Conservation (phyloP, 2,113 vertebrate genomes). For the Hipposideros armiger region DNA sequence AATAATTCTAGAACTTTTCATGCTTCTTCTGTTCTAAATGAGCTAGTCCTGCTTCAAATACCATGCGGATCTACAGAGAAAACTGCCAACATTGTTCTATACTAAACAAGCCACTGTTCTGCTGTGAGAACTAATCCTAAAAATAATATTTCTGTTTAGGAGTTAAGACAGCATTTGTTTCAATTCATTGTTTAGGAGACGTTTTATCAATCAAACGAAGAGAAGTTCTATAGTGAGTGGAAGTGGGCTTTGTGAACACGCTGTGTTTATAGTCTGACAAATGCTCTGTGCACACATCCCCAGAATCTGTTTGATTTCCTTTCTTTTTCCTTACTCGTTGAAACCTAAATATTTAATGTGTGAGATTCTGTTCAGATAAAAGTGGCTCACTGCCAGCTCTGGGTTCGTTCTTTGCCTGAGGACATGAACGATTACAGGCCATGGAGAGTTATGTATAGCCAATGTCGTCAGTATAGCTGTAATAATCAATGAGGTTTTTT, state of each 20-base stretch:
- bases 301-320: constrained; percentile 81
- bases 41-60: not conserved
- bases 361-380: constrained; percentile 70
- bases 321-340: constrained; percentile 73
- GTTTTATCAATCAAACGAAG: constrained; percentile 59
- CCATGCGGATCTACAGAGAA: not conserved
- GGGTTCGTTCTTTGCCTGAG: constrained; percentile 57
- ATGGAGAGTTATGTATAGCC: constrained; percentile 49
- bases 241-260: not conserved
- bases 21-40: not conserved
- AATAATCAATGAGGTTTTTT: constrained; percentile 68
- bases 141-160: constrained; percentile 24
- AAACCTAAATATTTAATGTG: constrained; percentile 85
- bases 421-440: constrained; percentile 62
- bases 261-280: constrained; percentile 64
- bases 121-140: constrained; percentile 10
- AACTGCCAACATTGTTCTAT: not conserved
- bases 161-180: constrained; percentile 44
- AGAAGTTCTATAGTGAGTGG: not conserved
- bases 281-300: not conserved
- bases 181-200: constrained; percentile 37
- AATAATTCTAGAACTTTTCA: not conserved
- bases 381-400: constrained; percentile 65
- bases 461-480: constrained; percentile 54
- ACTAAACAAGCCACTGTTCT: not conserved